Evolutionary conservation across 2,888 invertebrate genomes (phyloP), one percentile per base, ranked within the genome.

Genomic region (Tortricodes alternella): DNA sequence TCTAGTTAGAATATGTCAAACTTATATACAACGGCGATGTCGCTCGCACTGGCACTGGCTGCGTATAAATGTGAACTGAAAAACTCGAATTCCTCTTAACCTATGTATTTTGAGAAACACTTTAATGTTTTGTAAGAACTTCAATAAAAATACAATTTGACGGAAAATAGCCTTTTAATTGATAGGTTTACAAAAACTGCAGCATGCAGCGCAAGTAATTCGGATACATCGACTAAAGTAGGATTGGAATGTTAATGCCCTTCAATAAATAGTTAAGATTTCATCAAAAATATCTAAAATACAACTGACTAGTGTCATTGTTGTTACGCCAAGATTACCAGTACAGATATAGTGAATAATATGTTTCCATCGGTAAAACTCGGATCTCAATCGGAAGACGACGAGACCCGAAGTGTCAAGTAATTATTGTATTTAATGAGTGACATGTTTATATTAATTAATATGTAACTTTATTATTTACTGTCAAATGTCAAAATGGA

Each of bases 161-260:
- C 74, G 68, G 74, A 82, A 80, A 80, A 80, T 79, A 82, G 74
- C 65, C 67, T 80, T 82, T 83, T 80, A 74, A 75, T 83, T 72
- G 63, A 71, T 76, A 77, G 70, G 64, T 66, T 71, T 72, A 75
- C 74, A 72, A 73, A 74, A 71, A 58, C 57, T 55, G 52, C 44
- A 19, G 53, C 49, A 58, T 32, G 55, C 50, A 57, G 51, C 13
- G 24, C 8, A 41, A 19, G 49, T 60, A 61, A 61, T 62, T 62
- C 59, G 57, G 56, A 43, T 44, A 38, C 49, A 38, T 56, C 23
- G 50, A 49, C 44, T 38, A 50, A 27, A 35, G 13, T 43, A 46
- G 1, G 11, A 13, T 38, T 56, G 56, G 56, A 56, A 56, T 56
- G 56, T 50, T 44, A 44, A 53, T 27, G 43, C 18, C 18, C 24